phyloP scores from a whole-genome alignment of 2,888 invertebrate genomes.

The Caenorhabditis sp. region DNA sequence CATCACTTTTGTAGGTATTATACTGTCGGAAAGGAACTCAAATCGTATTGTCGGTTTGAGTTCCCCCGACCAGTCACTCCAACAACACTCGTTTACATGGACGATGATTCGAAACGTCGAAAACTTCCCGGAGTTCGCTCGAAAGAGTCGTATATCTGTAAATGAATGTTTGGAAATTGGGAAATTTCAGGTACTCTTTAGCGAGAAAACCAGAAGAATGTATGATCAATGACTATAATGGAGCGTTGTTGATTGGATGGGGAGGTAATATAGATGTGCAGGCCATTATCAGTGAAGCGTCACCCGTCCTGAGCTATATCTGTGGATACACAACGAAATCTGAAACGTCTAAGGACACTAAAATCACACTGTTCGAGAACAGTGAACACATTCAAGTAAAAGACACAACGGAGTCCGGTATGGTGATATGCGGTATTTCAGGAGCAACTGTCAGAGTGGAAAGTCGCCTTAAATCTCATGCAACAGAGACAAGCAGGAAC shows the following conservation, averaged over 20 bases:
- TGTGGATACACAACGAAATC: slow-evolving; percentile 17
- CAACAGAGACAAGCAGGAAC: not conserved
- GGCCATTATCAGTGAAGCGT: not conserved
- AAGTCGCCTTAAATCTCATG: no score
- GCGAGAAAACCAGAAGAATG: not conserved
- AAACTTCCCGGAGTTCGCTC: no score
- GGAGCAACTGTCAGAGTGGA: no score
- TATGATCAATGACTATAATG: slow-evolving; percentile 43
- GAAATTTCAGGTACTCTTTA: not conserved
- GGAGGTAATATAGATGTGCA: slow-evolving; percentile 43
- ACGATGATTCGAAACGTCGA: not conserved
- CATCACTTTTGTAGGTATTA: not conserved
- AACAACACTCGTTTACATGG: not conserved
- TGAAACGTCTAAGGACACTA: not conserved
- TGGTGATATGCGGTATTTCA: not conserved
- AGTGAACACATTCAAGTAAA: no score
- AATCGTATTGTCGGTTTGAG: slow-evolving; percentile 32
- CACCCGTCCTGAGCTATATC: not conserved
- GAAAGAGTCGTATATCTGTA: no score
- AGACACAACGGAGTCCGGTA: no score
- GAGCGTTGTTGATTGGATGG: slow-evolving; percentile 27
- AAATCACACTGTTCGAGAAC: no score
- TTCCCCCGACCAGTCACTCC: slow-evolving; percentile 37
- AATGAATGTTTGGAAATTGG: not conserved
- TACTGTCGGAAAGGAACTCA: no score